phyloP scores from a whole-genome alignment of 2,797 vertebrate genomes.

The Alcedo atthis region DNA sequence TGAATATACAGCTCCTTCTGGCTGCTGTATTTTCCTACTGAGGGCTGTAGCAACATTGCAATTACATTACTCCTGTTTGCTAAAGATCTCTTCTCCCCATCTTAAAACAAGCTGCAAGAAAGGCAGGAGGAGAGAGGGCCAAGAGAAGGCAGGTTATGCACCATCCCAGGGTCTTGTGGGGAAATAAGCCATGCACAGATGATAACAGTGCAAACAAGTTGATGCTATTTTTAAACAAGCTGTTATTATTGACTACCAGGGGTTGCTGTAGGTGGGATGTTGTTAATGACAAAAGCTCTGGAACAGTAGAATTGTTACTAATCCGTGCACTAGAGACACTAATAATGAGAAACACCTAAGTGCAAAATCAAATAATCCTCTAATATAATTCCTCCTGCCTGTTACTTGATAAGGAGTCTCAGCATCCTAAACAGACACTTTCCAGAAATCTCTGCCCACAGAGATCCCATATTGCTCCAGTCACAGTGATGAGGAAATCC shows the following conservation, averaged over 20 bases:
- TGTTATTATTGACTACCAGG: conserved; percentile 85
- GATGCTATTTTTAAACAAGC: conserved; percentile 79
- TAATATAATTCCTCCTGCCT: not conserved
- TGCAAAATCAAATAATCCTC: conserved; percentile 12
- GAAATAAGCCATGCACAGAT: conserved; percentile 83
- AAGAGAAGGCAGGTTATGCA: conserved; percentile 8
- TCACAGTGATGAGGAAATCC: not conserved
- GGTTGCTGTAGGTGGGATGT: conserved; percentile 72
- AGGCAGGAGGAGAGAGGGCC: not conserved
- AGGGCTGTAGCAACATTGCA: conserved; percentile 42
- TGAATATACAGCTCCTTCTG: conserved; percentile 47
- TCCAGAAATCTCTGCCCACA: not conserved
- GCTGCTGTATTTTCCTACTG: conserved; percentile 60
- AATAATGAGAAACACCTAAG: conserved; percentile 60
- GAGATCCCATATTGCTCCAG: not conserved
- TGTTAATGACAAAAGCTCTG: conserved; percentile 70
- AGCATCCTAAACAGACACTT: not conserved
- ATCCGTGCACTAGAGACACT: conserved; percentile 30
- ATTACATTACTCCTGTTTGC: conserved; percentile 39
- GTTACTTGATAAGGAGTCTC: not conserved
- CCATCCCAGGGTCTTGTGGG: conserved; percentile 62
- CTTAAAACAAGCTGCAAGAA: conserved; percentile 27
- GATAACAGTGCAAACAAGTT: conserved; percentile 80
- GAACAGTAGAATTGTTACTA: conserved; percentile 44
- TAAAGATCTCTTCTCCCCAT: conserved; percentile 49